These are phyloP conservation scores for Pomacea maculata DNA, from an alignment of 1,140 invertebrate species.

Conservation along the genomic window DNA sequence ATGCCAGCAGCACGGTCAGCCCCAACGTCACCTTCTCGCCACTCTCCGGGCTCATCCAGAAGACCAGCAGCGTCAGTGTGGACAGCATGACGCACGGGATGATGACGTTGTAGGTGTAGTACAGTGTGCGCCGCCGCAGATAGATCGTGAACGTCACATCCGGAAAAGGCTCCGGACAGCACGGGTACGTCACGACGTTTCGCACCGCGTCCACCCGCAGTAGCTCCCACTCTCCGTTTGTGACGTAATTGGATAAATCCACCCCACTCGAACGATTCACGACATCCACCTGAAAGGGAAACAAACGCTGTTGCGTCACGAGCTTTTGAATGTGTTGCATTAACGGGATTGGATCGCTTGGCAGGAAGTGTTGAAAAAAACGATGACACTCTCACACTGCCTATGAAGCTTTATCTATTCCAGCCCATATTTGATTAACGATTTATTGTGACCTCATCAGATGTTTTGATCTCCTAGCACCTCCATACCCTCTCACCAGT, in stretches of 20 bases:
- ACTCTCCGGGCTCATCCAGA: conserved; percentile 59
- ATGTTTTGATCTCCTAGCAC: too few species aligned
- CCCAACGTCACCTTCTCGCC: conserved; percentile 58
- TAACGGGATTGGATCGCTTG: neutral
- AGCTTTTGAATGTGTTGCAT: neutral
- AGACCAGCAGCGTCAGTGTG: conserved; percentile 51
- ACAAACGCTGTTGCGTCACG: too few species aligned
- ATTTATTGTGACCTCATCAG: too few species aligned
- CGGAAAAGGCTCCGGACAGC: conserved; percentile 68
- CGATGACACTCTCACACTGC: too few species aligned
- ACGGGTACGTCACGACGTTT: conserved; percentile 48
- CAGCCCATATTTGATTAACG: too few species aligned
- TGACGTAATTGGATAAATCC: conserved; percentile 71
- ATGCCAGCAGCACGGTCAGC: conserved; percentile 59
- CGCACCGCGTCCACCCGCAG: conserved; percentile 58
- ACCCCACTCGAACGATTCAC: conserved; percentile 69
- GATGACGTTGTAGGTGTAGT: conserved; percentile 61
- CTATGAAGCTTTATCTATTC: too few species aligned
- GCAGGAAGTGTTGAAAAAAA: neutral
- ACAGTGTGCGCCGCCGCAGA: conserved; percentile 51
- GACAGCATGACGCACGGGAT: conserved; percentile 61
- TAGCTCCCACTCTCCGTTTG: conserved; percentile 73
- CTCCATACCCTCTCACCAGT: too few species aligned
- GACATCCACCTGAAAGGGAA: conserved; percentile 67
- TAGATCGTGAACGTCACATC: conserved; percentile 69